Evolutionary conservation across 2,113 vertebrate species (phyloP), one percentile per base, ranked within the genome.

Genomic region (Siphamia tubifer): DNA sequence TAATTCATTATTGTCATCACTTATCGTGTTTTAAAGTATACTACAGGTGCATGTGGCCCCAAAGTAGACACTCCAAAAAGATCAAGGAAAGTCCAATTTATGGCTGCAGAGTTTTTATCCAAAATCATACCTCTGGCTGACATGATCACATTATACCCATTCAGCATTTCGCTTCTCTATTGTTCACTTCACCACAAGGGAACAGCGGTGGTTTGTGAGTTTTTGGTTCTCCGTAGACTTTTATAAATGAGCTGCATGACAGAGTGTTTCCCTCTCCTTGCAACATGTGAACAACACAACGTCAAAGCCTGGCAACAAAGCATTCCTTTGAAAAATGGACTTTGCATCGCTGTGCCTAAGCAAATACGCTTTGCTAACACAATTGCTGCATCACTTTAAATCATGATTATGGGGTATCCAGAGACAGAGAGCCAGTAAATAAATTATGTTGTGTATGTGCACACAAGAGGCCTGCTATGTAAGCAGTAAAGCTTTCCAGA

Each of bases 281-380:
- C 43, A 45, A 30, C 35, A 4, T 21, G 31, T 52, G 34, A 84
- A 63, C 75, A 82, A 68, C 47, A 35, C 31, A 39, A 40, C 11
- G 45, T 71, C 60, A 52, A 24, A 34, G 23, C 72, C 74, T 82
- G 80, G 77, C 77, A 83, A 27, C 48, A 24, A 30, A 36, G 40
- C 42, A 19, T 61, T 71, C 8, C 23, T 60, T 64, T 80, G 63
- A 82, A 54, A 68, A 81, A 65, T 51, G 24, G 56, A 40, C 49
- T 21, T 45, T 36, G 57, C 65, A 5, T 63, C 21, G 12, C 52
- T 64, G 57, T 77, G 73, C 78, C 74, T 66, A 71, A 82, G 71
- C 68, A 81, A 86, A 77, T 81, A 77, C 20, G 4, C 43, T 54
- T 64, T 65, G 25, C 71, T 62, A 72, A 66, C 67, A 62, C 44